These are phyloP conservation scores for Reticulitermes lucifugus DNA, from an alignment of 2,888 invertebrate genomes.

Conservation along the genomic window DNA sequence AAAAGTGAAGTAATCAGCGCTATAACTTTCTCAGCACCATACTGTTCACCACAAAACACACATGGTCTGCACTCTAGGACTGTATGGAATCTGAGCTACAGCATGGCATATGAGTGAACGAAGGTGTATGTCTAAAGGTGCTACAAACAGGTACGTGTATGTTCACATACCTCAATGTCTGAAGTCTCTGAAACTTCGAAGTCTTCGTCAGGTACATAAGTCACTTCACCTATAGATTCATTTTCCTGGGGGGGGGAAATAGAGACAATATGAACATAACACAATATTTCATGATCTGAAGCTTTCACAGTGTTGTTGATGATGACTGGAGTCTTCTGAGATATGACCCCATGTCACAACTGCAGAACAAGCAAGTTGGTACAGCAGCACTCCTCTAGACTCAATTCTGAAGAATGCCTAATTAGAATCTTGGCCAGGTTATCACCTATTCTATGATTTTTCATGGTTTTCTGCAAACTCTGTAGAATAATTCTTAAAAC, in stretches of 20 bases:
- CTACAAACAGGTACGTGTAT: not conserved
- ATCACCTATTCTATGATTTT: no score
- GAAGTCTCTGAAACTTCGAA: slow-evolving; percentile 77
- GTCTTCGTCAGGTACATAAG: slow-evolving; percentile 56
- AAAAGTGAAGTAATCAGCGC: not conserved
- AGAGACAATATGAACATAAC: no score
- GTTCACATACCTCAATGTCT: slow-evolving; percentile 86
- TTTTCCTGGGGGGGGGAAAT: slow-evolving; percentile 69
- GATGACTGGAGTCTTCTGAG: no score
- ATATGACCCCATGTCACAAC: no score
- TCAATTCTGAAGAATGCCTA: no score
- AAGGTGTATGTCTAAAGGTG: not conserved
- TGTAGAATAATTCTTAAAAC: not conserved
- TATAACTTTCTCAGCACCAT: not conserved
- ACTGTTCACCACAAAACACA: not conserved
- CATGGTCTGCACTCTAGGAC: not conserved
- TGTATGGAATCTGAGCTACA: not conserved
- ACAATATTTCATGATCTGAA: no score
- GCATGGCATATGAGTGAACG: not conserved
- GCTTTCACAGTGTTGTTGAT: no score
- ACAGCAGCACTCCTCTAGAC: no score
- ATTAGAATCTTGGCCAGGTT: no score
- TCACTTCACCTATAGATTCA: slow-evolving; percentile 76
- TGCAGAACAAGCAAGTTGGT: no score
- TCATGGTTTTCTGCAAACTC: no score